These are phyloP conservation scores for Drosophila kohkoa DNA, from an alignment of 1,140 invertebrate genomes.

Conservation along the genomic window DNA sequence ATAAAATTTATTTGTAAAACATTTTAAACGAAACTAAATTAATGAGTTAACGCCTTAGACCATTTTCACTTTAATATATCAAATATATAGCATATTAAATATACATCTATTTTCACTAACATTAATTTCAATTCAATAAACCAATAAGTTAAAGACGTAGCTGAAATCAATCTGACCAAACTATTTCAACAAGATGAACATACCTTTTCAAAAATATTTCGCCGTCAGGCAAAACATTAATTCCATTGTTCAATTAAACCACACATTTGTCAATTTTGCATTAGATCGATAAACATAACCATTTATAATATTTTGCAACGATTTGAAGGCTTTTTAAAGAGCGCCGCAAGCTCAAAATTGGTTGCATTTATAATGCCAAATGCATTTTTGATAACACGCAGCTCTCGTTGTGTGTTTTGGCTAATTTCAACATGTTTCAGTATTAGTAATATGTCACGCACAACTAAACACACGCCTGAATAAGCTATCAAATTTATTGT, in stretches of 20 bases:
- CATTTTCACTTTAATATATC: too few relatives aligned
- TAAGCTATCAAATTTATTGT: constrained; percentile 68
- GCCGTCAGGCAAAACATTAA: too few relatives aligned
- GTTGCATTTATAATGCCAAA: constrained; percentile 58
- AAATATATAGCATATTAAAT: too few relatives aligned
- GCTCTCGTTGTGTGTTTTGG: constrained; percentile 28
- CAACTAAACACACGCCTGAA: constrained; percentile 17
- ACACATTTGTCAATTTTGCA: not conserved
- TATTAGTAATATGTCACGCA: constrained; percentile 62
- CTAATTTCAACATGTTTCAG: constrained; percentile 61
- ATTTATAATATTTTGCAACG: not conserved
- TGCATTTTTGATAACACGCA: constrained; percentile 72
- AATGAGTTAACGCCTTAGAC: too few relatives aligned
- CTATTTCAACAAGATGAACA: too few relatives aligned
- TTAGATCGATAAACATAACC: not conserved
- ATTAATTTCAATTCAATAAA: too few relatives aligned
- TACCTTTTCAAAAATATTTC: too few relatives aligned
- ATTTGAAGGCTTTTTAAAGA: not conserved
- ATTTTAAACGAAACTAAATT: too few relatives aligned
- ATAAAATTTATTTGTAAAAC: too few relatives aligned
- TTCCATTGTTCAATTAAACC: not conserved
- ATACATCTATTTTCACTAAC: too few relatives aligned
- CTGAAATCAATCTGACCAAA: too few relatives aligned
- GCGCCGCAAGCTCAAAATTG: constrained; percentile 4
- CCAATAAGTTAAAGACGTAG: too few relatives aligned